phyloP scores from a whole-genome alignment of 2,888 invertebrate genomes.

The Chesias legatella region DNA sequence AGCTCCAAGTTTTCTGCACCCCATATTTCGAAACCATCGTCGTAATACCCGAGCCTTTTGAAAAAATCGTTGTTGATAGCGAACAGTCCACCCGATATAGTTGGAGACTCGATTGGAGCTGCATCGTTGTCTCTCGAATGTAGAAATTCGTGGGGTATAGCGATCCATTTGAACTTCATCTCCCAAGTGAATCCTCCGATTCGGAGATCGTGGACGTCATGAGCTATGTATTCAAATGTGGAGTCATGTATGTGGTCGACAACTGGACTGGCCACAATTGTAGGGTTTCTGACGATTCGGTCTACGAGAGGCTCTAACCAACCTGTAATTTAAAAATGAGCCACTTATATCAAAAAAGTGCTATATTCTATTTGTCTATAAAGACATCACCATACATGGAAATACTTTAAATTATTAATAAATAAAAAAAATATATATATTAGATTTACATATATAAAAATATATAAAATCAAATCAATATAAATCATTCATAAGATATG shows the following conservation, averaged over 20 bases:
- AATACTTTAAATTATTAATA: too few species aligned
- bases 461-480: too few species aligned
- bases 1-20: slow-evolving; percentile 98
- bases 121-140: slow-evolving; percentile 86
- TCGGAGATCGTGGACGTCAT: slow-evolving; percentile 86
- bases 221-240: slow-evolving; percentile 91
- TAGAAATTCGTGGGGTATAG: slow-evolving; percentile 90
- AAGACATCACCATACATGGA: too few species aligned
- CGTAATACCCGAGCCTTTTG: slow-evolving; percentile 94
- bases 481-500: too few species aligned
- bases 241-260: slow-evolving; percentile 94
- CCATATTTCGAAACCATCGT: slow-evolving; percentile 98
- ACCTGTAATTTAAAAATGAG: slow-evolving; percentile 79
- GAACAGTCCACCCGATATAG: slow-evolving; percentile 98
- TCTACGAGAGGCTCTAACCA: slow-evolving; percentile 95
- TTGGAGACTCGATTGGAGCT: slow-evolving; percentile 94
- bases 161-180: slow-evolving; percentile 96
- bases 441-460: too few species aligned
- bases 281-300: slow-evolving; percentile 86
- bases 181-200: slow-evolving; percentile 96
- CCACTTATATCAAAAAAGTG: too few species aligned
- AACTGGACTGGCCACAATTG: slow-evolving; percentile 93
- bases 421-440: too few species aligned
- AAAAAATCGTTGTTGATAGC: slow-evolving; percentile 95
- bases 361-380: too few species aligned